Evolutionary conservation across 2,113 vertebrate genomes (phyloP).

Genomic region (Chamaea fasciata): DNA sequence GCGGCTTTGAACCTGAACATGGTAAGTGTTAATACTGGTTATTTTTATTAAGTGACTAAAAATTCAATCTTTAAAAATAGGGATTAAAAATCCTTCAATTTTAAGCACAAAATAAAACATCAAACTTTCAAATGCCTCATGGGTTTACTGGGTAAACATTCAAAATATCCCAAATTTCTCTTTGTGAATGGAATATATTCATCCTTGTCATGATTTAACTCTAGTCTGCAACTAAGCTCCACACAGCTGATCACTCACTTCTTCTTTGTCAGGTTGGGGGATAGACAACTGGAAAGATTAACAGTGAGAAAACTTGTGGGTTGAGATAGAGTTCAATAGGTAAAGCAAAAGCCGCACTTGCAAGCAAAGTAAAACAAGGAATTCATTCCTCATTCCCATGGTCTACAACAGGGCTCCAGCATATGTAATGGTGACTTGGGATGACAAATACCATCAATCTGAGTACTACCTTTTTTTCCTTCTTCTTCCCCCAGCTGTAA

Average conservation of each 20-base stretch:
- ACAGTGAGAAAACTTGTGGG: neutral
- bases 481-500: neutral
- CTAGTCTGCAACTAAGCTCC: neutral
- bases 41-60: neutral
- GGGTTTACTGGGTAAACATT: neutral
- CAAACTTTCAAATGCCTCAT: neutral
- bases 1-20: neutral
- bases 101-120: neutral
- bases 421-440: rapidly evolving
- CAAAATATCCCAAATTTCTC: neutral
- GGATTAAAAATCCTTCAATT: neutral
- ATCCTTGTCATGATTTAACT: neutral
- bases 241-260: neutral
- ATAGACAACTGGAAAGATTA: neutral
- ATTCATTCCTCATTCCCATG: neutral
- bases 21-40: neutral
- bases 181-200: neutral
- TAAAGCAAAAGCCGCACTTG: neutral
- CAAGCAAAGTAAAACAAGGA: neutral
- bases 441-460: neutral
- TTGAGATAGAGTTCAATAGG: neutral
- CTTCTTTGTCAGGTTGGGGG: neutral
- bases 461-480: neutral
- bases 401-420: neutral
- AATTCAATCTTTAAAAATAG: neutral